Conservation (phyloP, 2,797 vertebrate species). For the Micropoecilia bifurca region DNA sequence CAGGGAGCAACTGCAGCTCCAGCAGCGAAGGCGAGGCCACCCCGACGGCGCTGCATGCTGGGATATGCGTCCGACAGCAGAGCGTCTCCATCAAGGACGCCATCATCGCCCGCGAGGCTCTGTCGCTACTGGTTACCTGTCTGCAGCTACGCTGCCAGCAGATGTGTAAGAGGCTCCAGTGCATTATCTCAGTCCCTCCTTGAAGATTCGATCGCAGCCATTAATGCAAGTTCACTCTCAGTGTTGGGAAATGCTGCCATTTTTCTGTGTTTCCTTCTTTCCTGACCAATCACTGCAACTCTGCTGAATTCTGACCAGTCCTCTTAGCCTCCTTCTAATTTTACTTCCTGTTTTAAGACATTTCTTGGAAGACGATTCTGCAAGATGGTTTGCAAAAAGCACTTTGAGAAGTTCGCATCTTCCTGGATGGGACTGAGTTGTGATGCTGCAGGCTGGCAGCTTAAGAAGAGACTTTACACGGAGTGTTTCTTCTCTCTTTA, state of each 20-base stretch:
- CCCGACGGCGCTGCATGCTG: constrained; percentile 89
- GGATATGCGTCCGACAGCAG: constrained; percentile 96
- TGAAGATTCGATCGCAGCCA: no score
- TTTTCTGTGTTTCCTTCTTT: background rate
- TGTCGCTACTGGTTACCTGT: constrained; percentile 96
- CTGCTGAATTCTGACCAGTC: no score
- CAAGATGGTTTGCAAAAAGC: no score
- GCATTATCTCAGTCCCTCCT: background rate
- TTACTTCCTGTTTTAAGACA: no score
- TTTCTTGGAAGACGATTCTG: no score
- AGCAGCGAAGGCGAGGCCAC: constrained; percentile 93
- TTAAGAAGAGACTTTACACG: constrained; percentile 6
- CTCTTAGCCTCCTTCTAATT: no score
- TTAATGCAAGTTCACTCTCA: no score
- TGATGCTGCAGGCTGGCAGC: background rate
- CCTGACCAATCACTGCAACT: no score
- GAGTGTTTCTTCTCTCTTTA: constrained; percentile 29
- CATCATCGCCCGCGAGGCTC: constrained; percentile 94
- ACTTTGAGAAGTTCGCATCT: no score
- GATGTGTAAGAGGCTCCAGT: constrained; percentile 82
- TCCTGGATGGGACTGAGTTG: no score
- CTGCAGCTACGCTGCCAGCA: constrained; percentile 97
- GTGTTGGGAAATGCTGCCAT: no score
- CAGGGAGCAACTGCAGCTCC: constrained; percentile 98
- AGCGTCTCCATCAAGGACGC: constrained; percentile 96